Base-by-base conservation (phyloP, 2,113 vertebrate species). In the Oceanites oceanicus region DNA sequence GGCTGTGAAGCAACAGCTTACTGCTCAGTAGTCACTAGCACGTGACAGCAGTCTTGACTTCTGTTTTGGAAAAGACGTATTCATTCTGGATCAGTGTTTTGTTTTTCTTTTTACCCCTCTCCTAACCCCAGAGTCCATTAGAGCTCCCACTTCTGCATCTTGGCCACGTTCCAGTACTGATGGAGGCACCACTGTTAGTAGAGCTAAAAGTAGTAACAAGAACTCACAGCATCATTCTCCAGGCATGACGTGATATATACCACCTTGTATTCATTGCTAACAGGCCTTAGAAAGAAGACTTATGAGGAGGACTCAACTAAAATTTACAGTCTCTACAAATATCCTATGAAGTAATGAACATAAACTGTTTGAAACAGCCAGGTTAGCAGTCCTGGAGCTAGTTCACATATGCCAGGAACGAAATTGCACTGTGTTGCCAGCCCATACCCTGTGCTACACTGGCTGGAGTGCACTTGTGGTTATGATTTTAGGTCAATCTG, bases 211-310 rank as follows among this genome's bases (percentile, higher is more conserved):
- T 5, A 78, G 6, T 78, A 52, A 53, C 13, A 63, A 62, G 55
- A 63, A 16, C 36, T 42, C 18, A 38, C 11, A 73, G 16, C 20
- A 26, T 10, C 17, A 1, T 19, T 78, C 36, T 73, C 10, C 21
- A 50, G 53, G 10, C n/a, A 22, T 20, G 13, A 38, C 0, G 0
- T 63, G 36, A 18, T 70, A 15, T 18, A 9, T 78, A 30, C 65
- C 66, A 65, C 83, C n/a, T 79, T 63, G 47, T 36, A 34, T 68
- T 79, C 30, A 18, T 52, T 80, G 36, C 71, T 82, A 63, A 50
- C 14, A 49, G 26, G 10, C n/a, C n/a, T 94, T 74, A 68, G 66
- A 61, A 84, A 59, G 30, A 26, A 90, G 19, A 45, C 16, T 4
- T 53, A 1, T n/a, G 38, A 77, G 63, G 42, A 87, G 5, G 18